Evolutionary conservation across 2,113 vertebrate species (phyloP), one percentile per base, ranked within the genome.

Genomic region (Caloenas nicobarica): DNA sequence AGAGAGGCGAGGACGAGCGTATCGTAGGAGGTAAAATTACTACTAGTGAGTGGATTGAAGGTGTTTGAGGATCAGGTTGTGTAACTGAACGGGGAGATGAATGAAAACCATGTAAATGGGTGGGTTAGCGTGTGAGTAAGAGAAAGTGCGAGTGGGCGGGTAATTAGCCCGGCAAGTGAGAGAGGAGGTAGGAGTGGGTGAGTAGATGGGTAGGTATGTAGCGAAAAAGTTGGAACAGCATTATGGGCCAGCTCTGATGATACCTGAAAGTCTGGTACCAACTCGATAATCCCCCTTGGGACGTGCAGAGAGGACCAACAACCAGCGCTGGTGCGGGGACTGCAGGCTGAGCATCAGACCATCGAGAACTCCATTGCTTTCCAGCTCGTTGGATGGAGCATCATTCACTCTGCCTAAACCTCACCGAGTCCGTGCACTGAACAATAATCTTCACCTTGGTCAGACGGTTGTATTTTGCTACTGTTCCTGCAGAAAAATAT

Each of bases 71-170:
- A 68, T 80, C 61, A 14, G 33, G 40, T 79, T 73, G 78, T 86
- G 48, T 53, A 31, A 24, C 38, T 46, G 89, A 93, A 56, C 1
- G 4, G 88, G 81, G 69, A 91, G 84, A 79, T 76, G 88, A 93
- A 68, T 91, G 51, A 64, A 87, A 74, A 86, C 13, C 28, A n/a
- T 89, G 86, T 16, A 69, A 86, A 93, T 54, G 65, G 93, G 96
- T 93, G 87, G n/a, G 77, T 91, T 89, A 95, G 10, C 24, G 81
- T 88, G 93, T 78, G 89, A 96, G 91, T 88, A 61, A 81, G 88
- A 90, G 96, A 94, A 73, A 80, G 83, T 79, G 94, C 70, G 95
- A 79, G 96, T 96, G 88, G 96, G 97, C 2, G 28, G 88, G 89
- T 57, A 77, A 92, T 31, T 66, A 68, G 81, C 76, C 87, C 96